Conservation (phyloP, 2,888 invertebrate genomes). For the Ryuthela nishihirai region DNA sequence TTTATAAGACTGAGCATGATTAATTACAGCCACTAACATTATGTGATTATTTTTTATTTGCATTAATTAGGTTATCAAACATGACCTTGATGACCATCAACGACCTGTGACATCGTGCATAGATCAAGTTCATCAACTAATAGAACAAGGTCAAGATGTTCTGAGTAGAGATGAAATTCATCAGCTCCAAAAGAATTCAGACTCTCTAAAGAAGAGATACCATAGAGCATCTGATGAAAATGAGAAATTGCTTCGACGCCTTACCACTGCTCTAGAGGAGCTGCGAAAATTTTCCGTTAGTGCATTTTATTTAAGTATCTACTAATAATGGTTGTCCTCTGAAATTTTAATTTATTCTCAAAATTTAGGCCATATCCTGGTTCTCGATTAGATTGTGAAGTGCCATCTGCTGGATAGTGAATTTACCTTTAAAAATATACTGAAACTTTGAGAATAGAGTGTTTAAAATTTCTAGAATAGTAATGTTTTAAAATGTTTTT, state of each 20-base stretch:
- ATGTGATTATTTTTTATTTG: too few species aligned
- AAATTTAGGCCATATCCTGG: too few species aligned
- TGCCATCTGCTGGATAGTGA: too few species aligned
- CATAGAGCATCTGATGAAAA: conserved; percentile 77
- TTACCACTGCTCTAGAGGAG: conserved; percentile 78
- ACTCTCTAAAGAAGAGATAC: conserved; percentile 74
- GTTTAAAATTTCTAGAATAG: too few species aligned
- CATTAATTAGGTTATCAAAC: conserved; percentile 81
- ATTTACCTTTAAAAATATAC: too few species aligned
- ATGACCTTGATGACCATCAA: conserved; percentile 80
- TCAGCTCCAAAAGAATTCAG: conserved; percentile 78
- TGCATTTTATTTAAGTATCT: too few species aligned
- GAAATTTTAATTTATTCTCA: too few species aligned
- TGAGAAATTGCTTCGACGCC: conserved; percentile 68
- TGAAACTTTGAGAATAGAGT: too few species aligned
- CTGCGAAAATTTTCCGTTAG: conserved; percentile 66
- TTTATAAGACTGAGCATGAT: too few species aligned
- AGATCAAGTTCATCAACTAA: conserved; percentile 84
- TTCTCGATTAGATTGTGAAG: too few species aligned
- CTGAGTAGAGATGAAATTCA: conserved; percentile 86
- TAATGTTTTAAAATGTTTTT: too few species aligned
- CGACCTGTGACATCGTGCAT: conserved; percentile 78
- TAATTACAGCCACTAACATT: too few species aligned
- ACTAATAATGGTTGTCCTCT: background rate
- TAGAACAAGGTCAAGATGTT: conserved; percentile 85